A percentile compares a stretch with the other conserved stretches of the same genome.
phyloP scores from a whole-genome alignment of 2,113 vertebrate species.

The Dipodomys merriami region DNA sequence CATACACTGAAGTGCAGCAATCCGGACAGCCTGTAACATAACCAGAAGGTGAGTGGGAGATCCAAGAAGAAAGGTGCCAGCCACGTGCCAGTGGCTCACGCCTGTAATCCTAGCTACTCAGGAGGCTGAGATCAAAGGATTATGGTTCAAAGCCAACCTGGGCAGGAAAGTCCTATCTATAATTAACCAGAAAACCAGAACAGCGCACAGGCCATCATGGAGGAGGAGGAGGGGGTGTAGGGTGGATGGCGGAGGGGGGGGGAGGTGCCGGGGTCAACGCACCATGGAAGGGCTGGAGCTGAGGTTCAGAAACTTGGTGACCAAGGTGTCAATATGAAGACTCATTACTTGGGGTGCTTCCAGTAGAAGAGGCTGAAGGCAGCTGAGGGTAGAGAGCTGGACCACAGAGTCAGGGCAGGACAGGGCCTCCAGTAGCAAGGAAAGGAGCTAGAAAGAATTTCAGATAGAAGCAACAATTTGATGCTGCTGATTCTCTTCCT shows the following conservation, averaged over 20 bases:
- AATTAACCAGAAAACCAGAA: too few species aligned
- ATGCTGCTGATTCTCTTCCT: neutral
- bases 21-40: constrained; percentile 90
- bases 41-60: neutral
- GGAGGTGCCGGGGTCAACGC: neutral
- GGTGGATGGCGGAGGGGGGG: too few species aligned
- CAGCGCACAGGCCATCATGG: too few species aligned
- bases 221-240: rapidly evolving
- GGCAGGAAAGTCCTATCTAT: too few species aligned
- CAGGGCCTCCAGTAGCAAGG: constrained; percentile 94
- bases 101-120: too few species aligned
- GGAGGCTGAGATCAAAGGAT: too few species aligned
- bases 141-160: too few species aligned
- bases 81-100: too few species aligned
- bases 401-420: constrained; percentile 91
- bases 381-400: constrained; percentile 95
- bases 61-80: neutral
- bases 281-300: constrained; percentile 93
- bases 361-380: constrained; percentile 92
- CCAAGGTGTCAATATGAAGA: constrained; percentile 91
- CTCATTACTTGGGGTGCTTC: constrained; percentile 92
- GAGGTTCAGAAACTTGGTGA: constrained; percentile 91
- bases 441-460: constrained; percentile 87
- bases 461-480: neutral
- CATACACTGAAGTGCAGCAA: constrained; percentile 91